A percentile compares a stretch with the other conserved stretches of the same genome.
These are phyloP conservation scores for Melanerpes formicivorus DNA, from an alignment of 2,113 vertebrate species.

Conservation along the genomic window DNA sequence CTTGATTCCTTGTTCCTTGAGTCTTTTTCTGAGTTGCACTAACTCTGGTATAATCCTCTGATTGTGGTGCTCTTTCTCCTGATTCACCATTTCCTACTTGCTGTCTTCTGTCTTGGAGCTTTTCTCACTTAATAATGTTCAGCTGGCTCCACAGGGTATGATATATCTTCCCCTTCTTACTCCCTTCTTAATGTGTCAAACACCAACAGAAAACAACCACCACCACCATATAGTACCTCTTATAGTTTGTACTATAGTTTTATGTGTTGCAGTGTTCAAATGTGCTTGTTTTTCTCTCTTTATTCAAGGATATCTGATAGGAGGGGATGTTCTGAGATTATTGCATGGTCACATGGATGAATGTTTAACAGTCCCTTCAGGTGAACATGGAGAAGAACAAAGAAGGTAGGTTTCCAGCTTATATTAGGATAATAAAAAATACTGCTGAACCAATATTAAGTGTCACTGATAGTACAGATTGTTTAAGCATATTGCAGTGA, in stretches of 20 bases:
- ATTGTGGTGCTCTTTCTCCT: not conserved
- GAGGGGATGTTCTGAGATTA: constrained; percentile 92
- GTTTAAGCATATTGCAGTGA: not conserved
- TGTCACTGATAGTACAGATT: not conserved
- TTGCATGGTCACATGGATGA: constrained; percentile 97
- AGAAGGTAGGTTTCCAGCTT: constrained; percentile 80
- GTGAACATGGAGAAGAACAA: constrained; percentile 93
- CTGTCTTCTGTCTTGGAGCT: not conserved
- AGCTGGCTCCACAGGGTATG: not conserved
- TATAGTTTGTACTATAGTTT: not conserved
- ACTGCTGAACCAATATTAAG: not conserved
- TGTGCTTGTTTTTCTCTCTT: not conserved
- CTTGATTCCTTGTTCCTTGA: not conserved
- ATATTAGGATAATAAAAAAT: not conserved
- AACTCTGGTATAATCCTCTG: not conserved
- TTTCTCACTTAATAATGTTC: not conserved
- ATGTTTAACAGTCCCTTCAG: constrained; percentile 93
- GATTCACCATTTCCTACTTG: not conserved
- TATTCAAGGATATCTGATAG: constrained; percentile 90
- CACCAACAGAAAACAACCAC: not conserved
- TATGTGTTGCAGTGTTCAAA: accelerated
- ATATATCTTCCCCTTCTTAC: not conserved
- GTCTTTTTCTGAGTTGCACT: not conserved
- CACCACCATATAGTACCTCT: not conserved
- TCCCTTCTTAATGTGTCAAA: not conserved